These are phyloP conservation scores for Pristionchus japonicus DNA, from an alignment of 2,888 invertebrate genomes.

Conservation along the genomic window DNA sequence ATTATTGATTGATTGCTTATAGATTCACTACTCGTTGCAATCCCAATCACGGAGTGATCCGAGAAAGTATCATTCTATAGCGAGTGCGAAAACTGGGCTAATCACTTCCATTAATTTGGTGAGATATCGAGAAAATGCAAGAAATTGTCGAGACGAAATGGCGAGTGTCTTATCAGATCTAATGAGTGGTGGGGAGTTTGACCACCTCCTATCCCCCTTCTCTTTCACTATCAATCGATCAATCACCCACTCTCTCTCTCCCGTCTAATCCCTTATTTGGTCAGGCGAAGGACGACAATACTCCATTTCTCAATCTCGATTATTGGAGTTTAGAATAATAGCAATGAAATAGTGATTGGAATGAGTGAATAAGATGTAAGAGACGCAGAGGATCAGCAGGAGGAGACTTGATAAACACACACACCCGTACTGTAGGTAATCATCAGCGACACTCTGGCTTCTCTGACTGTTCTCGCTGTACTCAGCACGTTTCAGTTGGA, in stretches of 20 bases:
- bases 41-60: neutral
- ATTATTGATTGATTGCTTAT: slow-evolving; percentile 18
- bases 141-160: neutral
- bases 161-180: slow-evolving; percentile 5
- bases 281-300: neutral
- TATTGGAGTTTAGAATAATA: neutral
- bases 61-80: neutral
- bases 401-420: slow-evolving; percentile 30
- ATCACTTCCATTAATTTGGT: neutral
- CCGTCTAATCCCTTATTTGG: slow-evolving; percentile 10
- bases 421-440: slow-evolving; percentile 27
- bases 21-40: neutral
- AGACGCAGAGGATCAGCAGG: slow-evolving; percentile 23
- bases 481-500: neutral
- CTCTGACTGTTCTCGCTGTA: slow-evolving; percentile 10
- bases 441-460: neutral
- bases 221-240: slow-evolving; percentile 28
- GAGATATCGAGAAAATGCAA: neutral
- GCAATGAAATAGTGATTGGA: neutral
- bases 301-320: neutral
- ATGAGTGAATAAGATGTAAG: neutral
- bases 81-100: neutral
- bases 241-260: slow-evolving; percentile 31
- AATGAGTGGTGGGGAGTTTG: neutral
- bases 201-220: slow-evolving; percentile 16